Base-by-base conservation (phyloP, 2,888 invertebrate species). In the Clitarchus hookeri region DNA sequence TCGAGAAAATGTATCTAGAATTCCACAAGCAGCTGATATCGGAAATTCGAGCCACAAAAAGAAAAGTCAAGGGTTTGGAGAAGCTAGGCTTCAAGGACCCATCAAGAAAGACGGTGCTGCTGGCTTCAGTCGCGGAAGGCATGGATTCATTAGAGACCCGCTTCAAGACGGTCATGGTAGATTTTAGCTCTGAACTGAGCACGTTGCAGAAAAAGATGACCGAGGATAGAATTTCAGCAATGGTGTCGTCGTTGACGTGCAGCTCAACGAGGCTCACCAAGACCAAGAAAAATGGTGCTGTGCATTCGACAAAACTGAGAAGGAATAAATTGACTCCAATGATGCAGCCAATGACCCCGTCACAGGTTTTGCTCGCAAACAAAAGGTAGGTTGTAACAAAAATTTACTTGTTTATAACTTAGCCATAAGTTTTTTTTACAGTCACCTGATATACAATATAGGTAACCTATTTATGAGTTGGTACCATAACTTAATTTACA, bases 331-430 rank as follows among this genome's bases (percentile, higher is more conserved):
- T 82, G 44, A 26, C 36, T 23, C 23, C 27, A 13, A 82, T 82
- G 82, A 23, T 82, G 36, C 19, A 82, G 27, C 82, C 82, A 8
- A 82, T 82, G 82, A 82, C 82, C 13, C 82, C 36, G 13, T 16
- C 36, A 27, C 36, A 27, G 27, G 27, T 82, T 19, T 11, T 82
- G 12, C 8, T 36, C 36, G 82, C 82, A 8, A 82, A 82, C 82
- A 82, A 82, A n/a, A 27, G 82, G 82, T 82, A 44, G 8, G 82
- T 82, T 27, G 48, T 3, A 36, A 36, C 36, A 36, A 36, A 36
- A 36, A 36, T 36, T 36, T 36, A 4, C 36, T 36, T 36, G 36
- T 4, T 36, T 36, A 36, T 36, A 36, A 36, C 36, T 36, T 36
- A 36, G 36, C 36, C 36, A 36, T 36, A 36, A 36, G 36, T 36